Evolutionary conservation across 2,113 vertebrate species (phyloP).

Genomic region (Silurus meridionalis): DNA sequence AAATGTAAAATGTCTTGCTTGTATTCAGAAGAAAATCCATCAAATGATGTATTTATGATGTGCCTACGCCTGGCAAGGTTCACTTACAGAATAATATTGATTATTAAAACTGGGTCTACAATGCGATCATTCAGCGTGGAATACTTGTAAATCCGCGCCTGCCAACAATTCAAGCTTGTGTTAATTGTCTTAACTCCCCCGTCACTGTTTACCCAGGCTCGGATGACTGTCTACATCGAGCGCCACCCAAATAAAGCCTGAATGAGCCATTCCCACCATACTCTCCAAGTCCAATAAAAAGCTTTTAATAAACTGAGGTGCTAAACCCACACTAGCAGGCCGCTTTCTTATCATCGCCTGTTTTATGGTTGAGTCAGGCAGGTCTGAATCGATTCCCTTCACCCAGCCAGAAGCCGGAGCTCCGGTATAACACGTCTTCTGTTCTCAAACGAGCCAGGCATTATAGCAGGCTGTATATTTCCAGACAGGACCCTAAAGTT

Average conservation of each 20-base stretch:
- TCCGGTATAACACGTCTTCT: conserved; percentile 51
- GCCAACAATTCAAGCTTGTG: conserved; percentile 42
- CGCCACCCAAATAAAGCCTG: conserved; percentile 44
- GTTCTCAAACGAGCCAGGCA: conserved; percentile 49
- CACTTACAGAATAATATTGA: not conserved
- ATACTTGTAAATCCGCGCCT: conserved; percentile 14
- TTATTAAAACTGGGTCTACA: conserved; percentile 17
- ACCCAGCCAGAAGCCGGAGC: conserved; percentile 35
- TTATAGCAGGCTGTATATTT: conserved; percentile 44
- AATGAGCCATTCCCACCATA: conserved; percentile 41
- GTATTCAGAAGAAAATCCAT: not conserved
- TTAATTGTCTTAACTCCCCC: conserved; percentile 32
- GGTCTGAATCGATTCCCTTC: conserved; percentile 33
- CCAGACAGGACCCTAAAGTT: conserved; percentile 52
- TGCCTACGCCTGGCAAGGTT: not conserved
- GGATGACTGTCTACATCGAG: conserved; percentile 27
- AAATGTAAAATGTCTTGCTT: not conserved
- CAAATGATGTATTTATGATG: not conserved
- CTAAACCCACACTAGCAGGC: conserved; percentile 23
- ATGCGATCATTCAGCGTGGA: conserved; percentile 15
- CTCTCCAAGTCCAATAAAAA: conserved; percentile 39
- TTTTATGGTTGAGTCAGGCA: conserved; percentile 48
- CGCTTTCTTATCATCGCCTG: conserved; percentile 48
- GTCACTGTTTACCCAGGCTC: conserved; percentile 28
- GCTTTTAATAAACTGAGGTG: conserved; percentile 32